Conservation (phyloP, 2,888 invertebrate species). For the Aspidiotus rigidus region DNA sequence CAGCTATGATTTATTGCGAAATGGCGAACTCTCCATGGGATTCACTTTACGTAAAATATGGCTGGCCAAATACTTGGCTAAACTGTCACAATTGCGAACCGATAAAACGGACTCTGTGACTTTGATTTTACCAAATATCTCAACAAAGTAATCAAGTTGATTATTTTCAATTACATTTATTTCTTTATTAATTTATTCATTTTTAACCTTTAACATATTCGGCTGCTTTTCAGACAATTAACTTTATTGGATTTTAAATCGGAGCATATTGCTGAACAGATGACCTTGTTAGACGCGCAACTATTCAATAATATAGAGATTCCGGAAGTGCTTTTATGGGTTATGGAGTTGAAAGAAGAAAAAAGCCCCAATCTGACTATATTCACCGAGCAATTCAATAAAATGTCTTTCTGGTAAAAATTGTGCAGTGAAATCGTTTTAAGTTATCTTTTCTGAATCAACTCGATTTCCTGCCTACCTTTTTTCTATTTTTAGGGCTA, state of each 20-base stretch:
- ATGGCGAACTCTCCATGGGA: slow-evolving; percentile 85
- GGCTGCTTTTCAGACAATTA: slow-evolving; percentile 43
- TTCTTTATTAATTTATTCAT: background rate
- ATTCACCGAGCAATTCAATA: slow-evolving; percentile 98
- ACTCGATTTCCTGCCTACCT: background rate
- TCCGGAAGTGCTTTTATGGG: slow-evolving; percentile 94
- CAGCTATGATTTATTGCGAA: slow-evolving; percentile 83
- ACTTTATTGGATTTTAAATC: slow-evolving; percentile 87
- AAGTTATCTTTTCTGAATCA: background rate
- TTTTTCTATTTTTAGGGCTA: slow-evolving; percentile 51
- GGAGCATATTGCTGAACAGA: slow-evolving; percentile 91
- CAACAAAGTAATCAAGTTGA: slow-evolving; percentile 41
- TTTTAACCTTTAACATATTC: background rate
- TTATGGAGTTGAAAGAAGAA: slow-evolving; percentile 94
- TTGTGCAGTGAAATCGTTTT: background rate
- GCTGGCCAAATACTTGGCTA: slow-evolving; percentile 68
- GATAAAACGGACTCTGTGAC: slow-evolving; percentile 42
- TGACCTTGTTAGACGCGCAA: slow-evolving; percentile 92
- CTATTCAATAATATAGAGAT: slow-evolving; percentile 94
- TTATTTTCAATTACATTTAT: background rate
- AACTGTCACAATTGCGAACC: slow-evolving; percentile 46
- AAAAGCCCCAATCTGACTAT: slow-evolving; percentile 90
- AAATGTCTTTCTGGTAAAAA: slow-evolving; percentile 89
- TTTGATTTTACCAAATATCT: slow-evolving; percentile 49
- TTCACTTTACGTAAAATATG: slow-evolving; percentile 81